A percentile compares a stretch with the other conserved stretches of the same genome.
Evolutionary conservation across 2,113 vertebrate species (phyloP).

Genomic region (Rattus norvegicus): GRCr8 NC_086024.1:101504501-101505000

Average conservation of each 20-base stretch:
- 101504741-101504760: background rate
- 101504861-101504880: background rate
- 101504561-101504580: background rate
- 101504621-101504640: too few species aligned
- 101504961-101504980: background rate
- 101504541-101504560: background rate
- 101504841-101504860: background rate
- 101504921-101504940: background rate
- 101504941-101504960: background rate
- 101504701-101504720: too few species aligned
- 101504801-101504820: background rate
- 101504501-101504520: conserved; percentile 26
- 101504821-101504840: background rate
- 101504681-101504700: background rate
- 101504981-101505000: background rate
- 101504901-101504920: background rate
- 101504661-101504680: background rate
- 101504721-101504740: background rate
- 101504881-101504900: background rate
- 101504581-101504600: background rate
- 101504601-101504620: background rate
- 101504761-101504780: too few species aligned
- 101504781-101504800: too few species aligned
- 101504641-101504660: background rate
- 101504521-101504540: background rate